Evolutionary conservation across 2,113 vertebrate species (phyloP), one percentile per base, ranked within the genome.

Genomic region (Chinchilla lanigera): DNA sequence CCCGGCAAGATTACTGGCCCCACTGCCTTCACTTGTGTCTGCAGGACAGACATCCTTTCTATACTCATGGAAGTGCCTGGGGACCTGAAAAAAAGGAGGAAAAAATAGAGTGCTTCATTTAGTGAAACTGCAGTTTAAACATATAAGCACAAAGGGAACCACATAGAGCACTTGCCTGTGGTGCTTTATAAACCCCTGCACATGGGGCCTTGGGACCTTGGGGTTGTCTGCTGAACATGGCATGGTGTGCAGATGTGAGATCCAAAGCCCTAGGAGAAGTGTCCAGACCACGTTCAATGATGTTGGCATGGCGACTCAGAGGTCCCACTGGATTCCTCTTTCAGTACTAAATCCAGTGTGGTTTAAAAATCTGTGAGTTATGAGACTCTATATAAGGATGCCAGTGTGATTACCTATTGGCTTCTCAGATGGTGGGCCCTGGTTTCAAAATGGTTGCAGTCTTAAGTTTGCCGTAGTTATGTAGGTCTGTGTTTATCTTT

Each of bases 31-130:
- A 0, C 86, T 54, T 52, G 86, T 86, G 86, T 83, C 60, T 30
- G 0, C 0, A 28, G 93, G 86, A 61, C 73, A 96, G 80, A 89
- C 93, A 0, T 84, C 88, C 83, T 94, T 89, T 95, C 95, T 81
- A 33, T 92, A 87, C 89, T 85, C 33, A 94, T 77, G 93, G 90
- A 88, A 96, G 80, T 89, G 96, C 90, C 87, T 41, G 80, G 93
- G 82, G 87, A 82, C 90, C 67, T 96, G 95, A 77, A 88, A 96
- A 96, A 97, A 98, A 98, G 95, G 96, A 97, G 97, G 95, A 90
- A 93, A 97, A 97, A 98, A 98, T 98, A 97, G 96, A 97, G 97
- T 98, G 95, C 58, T 97, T 97, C 92, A 81, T 98, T 97, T 95
- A 97, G 97, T 97, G 95, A 89, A 77, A 97, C 88, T 96, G 96